Percentiles rank a stretch among this genome's conserved stretches.
Conservation (phyloP, 2,888 invertebrate species). For the Meta bourneti region DNA sequence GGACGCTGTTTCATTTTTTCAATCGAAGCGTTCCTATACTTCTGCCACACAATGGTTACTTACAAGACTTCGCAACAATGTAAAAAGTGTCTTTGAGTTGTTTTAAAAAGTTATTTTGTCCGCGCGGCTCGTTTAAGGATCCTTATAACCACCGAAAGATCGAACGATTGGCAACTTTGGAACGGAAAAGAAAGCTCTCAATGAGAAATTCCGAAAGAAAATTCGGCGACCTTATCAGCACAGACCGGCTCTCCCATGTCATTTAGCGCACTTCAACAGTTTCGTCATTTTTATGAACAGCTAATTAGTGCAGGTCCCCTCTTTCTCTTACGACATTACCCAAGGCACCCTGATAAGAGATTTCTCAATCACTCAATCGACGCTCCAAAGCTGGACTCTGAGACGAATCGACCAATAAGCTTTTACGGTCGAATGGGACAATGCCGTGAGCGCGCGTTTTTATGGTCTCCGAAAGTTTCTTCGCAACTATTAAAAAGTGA, state of each 20-base stretch:
- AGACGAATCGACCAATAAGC: constrained; percentile 60
- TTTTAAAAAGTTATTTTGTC: constrained; percentile 64
- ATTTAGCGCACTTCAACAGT: constrained; percentile 47
- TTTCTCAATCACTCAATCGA: constrained; percentile 64
- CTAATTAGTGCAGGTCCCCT: constrained; percentile 62
- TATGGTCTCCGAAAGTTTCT: constrained; percentile 44
- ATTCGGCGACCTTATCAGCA: constrained; percentile 49
- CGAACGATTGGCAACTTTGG: constrained; percentile 61
- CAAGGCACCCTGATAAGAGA: constrained; percentile 52
- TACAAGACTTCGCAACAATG: background rate
- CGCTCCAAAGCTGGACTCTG: constrained; percentile 14
- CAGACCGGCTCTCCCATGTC: constrained; percentile 28
- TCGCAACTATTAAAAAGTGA: constrained; percentile 34
- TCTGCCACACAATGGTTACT: background rate
- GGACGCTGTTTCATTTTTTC: background rate
- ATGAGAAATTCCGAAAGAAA: constrained; percentile 67
- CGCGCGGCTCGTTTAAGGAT: constrained; percentile 30
- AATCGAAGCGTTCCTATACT: background rate
- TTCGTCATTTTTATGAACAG: constrained; percentile 67
- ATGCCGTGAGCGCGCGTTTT: constrained; percentile 54
- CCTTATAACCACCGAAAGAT: constrained; percentile 58
- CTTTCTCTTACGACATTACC: constrained; percentile 25
- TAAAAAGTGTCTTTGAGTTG: constrained; percentile 51
- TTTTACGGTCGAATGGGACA: constrained; percentile 40
- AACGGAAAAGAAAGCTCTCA: constrained; percentile 52